Evolutionary conservation across 1,140 invertebrate species (phyloP), one percentile per base, ranked within the genome.

Genomic region (Macrocentrus cingulum): DNA sequence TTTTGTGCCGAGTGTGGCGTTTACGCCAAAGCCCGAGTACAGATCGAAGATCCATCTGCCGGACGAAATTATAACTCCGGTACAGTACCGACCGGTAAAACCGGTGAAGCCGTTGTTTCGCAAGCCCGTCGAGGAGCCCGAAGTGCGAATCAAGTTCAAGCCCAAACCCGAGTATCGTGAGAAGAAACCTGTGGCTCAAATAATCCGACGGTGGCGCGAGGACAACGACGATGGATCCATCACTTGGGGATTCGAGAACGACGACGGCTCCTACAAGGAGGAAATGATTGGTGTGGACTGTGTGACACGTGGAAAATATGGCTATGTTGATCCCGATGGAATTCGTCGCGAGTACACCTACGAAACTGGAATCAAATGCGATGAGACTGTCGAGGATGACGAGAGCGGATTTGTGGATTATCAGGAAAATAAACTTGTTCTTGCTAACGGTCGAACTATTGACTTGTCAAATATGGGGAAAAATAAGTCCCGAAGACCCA

Each of bases 201-300:
- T 80, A 1, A 70, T 82, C 18, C 70, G 73, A n/a, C 65, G 80
- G 45, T 92, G 87, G 76, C 84, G 88, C 41, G 88, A 90, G 49
- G 90, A 91, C 66, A 91, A 91, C 65, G 80, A 85, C 34, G 91
- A 92, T 63, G 91, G 91, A 4, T 90, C 87, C 60, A 92, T 92
- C 54, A 89, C 88, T 0, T 92, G 90, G 90, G 91, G 91, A 45
- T 92, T 88, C 68, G 90, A 91, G 79, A 92, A 91, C 68, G 90
- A 91, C 56, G 88, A 90, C 66, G 88, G 88, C 9, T 83, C 83
- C 0, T 77, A 72, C 57, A 92, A 92, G 68, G 90, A 92, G 69
- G 91, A 92, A 74, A 84, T 85, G 4, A 90, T 91, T 63, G 91
- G 91, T 49, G 80, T 84, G 11, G 89, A 92, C 67, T 92, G 90